These are phyloP conservation scores for Gnathonemus longibarbis DNA, from an alignment of 2,113 vertebrate genomes.

Conservation along the genomic window DNA sequence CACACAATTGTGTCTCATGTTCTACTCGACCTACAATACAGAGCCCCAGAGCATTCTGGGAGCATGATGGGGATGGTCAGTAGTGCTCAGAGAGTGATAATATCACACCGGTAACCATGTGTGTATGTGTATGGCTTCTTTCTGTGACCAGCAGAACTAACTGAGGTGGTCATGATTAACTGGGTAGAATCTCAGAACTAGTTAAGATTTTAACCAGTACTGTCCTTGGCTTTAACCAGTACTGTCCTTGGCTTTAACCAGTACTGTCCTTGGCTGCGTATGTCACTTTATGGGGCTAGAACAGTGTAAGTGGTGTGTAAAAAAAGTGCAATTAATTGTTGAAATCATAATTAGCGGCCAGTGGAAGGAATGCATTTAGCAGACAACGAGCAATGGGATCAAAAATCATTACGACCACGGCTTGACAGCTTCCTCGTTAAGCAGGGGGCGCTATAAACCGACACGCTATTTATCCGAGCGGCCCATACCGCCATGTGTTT, in stretches of 20 bases:
- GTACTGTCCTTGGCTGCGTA: not conserved
- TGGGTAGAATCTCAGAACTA: not conserved
- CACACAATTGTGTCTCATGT: not conserved
- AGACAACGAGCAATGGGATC: not conserved
- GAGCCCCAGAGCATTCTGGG: not conserved
- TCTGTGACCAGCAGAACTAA: not conserved
- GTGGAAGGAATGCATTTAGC: not conserved
- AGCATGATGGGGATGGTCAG: not conserved
- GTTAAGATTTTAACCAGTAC: not conserved
- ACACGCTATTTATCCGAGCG: not conserved
- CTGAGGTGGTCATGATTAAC: not conserved
- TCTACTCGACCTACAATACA: not conserved
- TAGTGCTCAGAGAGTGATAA: not conserved
- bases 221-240: not conserved
- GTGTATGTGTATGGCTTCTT: not conserved
- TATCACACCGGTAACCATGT: not conserved
- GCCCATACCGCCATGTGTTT: not conserved
- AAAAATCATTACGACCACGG: not conserved
- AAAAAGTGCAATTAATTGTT: not conserved
- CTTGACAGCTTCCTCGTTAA: not conserved
- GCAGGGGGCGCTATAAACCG: not conserved
- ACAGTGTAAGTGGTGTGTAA: too few species aligned
- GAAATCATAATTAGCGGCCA: not conserved
- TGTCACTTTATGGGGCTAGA: not conserved
- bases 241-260: too few species aligned